Evolutionary conservation across 2,113 vertebrate genomes (phyloP), one percentile per base, ranked within the genome.

Genomic region (Centropristis striata): DNA sequence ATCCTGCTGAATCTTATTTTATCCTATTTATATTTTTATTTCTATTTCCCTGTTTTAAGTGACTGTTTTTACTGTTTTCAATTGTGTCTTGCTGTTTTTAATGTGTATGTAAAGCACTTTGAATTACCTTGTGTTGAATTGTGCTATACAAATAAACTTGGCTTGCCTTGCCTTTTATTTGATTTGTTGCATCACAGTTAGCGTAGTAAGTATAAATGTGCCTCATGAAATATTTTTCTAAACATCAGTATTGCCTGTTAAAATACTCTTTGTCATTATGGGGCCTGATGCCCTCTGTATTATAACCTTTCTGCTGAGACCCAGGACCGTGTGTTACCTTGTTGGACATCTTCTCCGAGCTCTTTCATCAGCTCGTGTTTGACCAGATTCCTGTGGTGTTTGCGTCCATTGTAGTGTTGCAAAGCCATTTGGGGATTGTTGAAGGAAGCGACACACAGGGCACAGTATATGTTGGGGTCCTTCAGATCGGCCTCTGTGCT

Each of bases 361-460:
- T 95, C 75, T 71, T 92, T 88, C 74, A 96, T 21, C 78, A 95
- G 71, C 21, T 90, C 93, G 80, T 90, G 92, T 51, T 94, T 92
- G 71, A 88, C 86, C 86, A 95, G 92, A 20, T 95, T 98, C 79
- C 94, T 95, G 86, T 95, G 96, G 92, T 97, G 96, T 76, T 95
- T 97, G 79, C 95, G 94, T 42, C 96, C 96, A 37, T 82, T 86
- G 76, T 96, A 98, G 85, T 97, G 96, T 74, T 97, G 91, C 75
- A 94, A 80, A 37, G 96, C 95, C 83, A 92, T 88, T 23, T 94
- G 37, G 3, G 95, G 92, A 67, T 95, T 96, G 83, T 95, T 96
- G 82, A 97, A 97, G 4, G 93, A 93, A 69, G 94, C 93, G 2
- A 80, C 85, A 55, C 96, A 97, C 23, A 98, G 88, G 15, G 85